phyloP scores from a whole-genome alignment of 1,140 invertebrate genomes.

The Amphibalanus amphitrite region DNA sequence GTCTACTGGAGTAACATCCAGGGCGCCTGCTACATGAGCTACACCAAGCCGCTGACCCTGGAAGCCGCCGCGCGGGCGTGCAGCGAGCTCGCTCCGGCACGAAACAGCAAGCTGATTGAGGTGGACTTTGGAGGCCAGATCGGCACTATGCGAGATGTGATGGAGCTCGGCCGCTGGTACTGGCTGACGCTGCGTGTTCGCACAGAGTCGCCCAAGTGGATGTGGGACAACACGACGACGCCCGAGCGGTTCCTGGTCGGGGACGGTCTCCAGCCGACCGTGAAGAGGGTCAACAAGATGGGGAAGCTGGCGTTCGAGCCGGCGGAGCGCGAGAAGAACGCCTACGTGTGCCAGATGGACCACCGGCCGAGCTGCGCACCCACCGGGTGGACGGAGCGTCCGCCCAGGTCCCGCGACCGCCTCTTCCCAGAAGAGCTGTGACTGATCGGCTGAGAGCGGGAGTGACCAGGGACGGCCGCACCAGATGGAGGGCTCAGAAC shows the following conservation, averaged over 20 bases:
- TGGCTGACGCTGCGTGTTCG: not conserved
- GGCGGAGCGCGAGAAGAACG: not conserved
- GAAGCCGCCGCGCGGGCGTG: not conserved
- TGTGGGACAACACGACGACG: not conserved
- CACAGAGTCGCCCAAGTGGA: not conserved
- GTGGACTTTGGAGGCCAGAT: not conserved
- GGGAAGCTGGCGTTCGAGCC: not conserved
- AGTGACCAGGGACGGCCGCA: too few species aligned
- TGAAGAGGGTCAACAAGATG: not conserved
- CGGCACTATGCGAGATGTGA: not conserved
- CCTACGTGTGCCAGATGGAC: conserved; percentile 2
- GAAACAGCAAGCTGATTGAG: not conserved
- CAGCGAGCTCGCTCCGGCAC: not conserved
- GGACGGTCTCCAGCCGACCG: not conserved
- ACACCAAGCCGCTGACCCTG: not conserved
- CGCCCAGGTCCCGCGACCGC: too few species aligned
- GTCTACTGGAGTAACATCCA: not conserved
- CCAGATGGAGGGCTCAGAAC: too few species aligned
- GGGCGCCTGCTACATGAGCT: not conserved
- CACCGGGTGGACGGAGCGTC: not conserved
- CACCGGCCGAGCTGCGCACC: not conserved
- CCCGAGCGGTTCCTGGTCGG: not conserved
- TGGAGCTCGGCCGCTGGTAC: conserved; percentile 3
- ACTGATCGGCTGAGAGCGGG: not conserved
- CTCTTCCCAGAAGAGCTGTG: not conserved